Conservation (phyloP, 2,797 vertebrate species). For the Pipistrellus pygmaeus region DNA sequence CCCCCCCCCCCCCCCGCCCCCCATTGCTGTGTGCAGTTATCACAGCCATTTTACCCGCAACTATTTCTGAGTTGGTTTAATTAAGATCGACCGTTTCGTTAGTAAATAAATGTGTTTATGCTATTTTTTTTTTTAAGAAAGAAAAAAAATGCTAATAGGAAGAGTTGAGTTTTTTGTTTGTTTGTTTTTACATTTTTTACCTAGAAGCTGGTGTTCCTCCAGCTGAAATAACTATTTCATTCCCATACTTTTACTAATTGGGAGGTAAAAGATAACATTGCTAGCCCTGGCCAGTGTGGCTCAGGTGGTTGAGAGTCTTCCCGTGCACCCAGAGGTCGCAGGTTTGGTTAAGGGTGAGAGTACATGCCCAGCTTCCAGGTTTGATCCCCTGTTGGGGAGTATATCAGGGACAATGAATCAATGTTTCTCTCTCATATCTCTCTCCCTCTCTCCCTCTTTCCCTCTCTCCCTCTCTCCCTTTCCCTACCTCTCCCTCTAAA, state of each 20-base stretch:
- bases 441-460: background rate
- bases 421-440: background rate
- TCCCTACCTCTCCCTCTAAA: background rate
- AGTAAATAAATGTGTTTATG: constrained; percentile 91
- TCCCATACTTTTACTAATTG: background rate
- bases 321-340: background rate
- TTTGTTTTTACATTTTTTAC: background rate
- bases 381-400: background rate
- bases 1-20: no score
- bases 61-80: constrained; percentile 82
- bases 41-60: constrained; percentile 75
- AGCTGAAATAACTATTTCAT: background rate
- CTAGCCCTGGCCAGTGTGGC: background rate
- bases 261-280: background rate
- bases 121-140: background rate
- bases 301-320: background rate
- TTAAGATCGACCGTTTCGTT: constrained; percentile 87
- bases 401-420: background rate
- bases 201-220: background rate
- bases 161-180: background rate
- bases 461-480: background rate
- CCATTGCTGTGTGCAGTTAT: no score
- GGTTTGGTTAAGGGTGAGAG: background rate
- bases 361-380: background rate
- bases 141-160: background rate